phyloP scores from a whole-genome alignment of 2,888 invertebrate species.

The Drosophila buzzatii region DNA sequence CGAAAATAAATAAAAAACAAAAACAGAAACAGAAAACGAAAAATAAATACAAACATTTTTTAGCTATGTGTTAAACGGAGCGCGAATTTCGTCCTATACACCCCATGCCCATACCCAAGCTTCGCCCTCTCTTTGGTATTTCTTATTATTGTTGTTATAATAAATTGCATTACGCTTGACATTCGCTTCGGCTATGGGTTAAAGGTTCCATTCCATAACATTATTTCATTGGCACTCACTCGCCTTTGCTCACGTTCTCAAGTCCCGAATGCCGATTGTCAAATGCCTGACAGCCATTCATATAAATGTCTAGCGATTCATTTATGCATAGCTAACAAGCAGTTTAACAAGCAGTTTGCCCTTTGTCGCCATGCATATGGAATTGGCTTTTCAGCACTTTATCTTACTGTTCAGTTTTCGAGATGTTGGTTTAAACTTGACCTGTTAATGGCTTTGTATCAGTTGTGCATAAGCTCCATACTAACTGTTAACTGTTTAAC shows the following conservation, averaged over 20 bases:
- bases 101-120: not conserved
- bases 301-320: slow-evolving; percentile 5
- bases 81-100: slow-evolving; percentile 38
- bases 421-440: too few species aligned
- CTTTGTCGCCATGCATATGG: not conserved
- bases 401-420: not conserved
- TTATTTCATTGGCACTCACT: not conserved
- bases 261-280: slow-evolving; percentile 18
- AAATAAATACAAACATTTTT: slow-evolving; percentile 26
- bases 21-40: slow-evolving; percentile 9
- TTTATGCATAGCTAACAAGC: slow-evolving; percentile 9
- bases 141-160: slow-evolving; percentile 59
- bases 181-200: slow-evolving; percentile 16
- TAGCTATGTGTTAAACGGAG: slow-evolving; percentile 56
- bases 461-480: too few species aligned
- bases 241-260: not conserved
- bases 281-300: slow-evolving; percentile 12
- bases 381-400: not conserved
- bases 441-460: too few species aligned
- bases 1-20: not conserved
- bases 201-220: slow-evolving; percentile 2
- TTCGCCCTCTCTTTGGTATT: slow-evolving; percentile 3
- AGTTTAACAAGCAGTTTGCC: slow-evolving; percentile 4
- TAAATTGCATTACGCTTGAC: slow-evolving; percentile 56
- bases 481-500: too few species aligned